Evolutionary conservation across 2,797 vertebrate species (phyloP).

Genomic region (Gila robusta): DNA sequence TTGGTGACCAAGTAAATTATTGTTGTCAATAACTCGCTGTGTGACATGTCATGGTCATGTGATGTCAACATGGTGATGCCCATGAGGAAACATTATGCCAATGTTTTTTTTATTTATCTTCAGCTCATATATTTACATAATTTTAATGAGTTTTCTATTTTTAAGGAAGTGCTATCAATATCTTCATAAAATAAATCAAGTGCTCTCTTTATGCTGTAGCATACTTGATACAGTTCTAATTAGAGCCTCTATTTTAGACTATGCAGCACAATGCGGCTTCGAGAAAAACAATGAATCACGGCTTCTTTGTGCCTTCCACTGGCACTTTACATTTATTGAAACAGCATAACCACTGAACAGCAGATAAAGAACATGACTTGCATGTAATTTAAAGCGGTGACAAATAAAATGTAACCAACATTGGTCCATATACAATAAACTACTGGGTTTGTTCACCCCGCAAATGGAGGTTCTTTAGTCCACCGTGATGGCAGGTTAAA

Average conservation of each 20-base stretch:
- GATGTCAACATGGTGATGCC: not conserved
- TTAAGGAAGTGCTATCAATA: not conserved
- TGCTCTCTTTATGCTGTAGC: not conserved
- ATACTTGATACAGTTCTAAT: not conserved
- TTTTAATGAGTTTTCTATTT: not conserved
- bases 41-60: not conserved
- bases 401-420: conserved; percentile 38
- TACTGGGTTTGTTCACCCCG: conserved; percentile 5
- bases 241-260: not conserved
- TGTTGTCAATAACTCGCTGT: not conserved
- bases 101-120: not conserved
- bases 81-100: not conserved
- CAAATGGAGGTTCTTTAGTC: conserved; percentile 25
- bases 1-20: not conserved
- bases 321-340: conserved; percentile 75
- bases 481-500: conserved; percentile 26
- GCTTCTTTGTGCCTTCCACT: conserved; percentile 48
- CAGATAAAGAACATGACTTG: conserved; percentile 44
- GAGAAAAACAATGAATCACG: conserved; percentile 53
- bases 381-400: conserved; percentile 52
- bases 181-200: no score
- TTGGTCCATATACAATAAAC: conserved; percentile 47
- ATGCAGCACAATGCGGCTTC: conserved; percentile 14
- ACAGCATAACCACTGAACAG: conserved; percentile 58
- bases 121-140: not conserved